phyloP scores from a whole-genome alignment of 2,888 invertebrate species.

The Mythimna pallens region DNA sequence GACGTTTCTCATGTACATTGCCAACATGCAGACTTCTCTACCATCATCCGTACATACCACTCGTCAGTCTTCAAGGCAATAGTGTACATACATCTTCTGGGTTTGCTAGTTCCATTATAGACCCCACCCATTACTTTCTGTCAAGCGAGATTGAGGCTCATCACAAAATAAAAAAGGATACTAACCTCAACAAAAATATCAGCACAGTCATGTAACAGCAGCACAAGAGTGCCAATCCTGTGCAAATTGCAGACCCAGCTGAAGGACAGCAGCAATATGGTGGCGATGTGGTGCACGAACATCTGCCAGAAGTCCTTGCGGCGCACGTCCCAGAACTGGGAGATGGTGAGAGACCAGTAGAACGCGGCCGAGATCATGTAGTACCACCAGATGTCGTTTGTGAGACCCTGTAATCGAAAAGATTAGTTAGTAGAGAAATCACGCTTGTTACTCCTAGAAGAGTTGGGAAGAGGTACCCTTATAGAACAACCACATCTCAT shows the following conservation, averaged over 20 bases:
- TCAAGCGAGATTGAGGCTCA: too few relatives aligned
- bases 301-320: slow-evolving; percentile 99
- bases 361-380: slow-evolving; percentile 98
- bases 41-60: too few relatives aligned
- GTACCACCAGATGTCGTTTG: slow-evolving; percentile 98
- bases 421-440: too few relatives aligned
- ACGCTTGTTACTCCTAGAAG: too few relatives aligned
- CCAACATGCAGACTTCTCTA: too few relatives aligned
- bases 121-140: too few relatives aligned
- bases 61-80: too few relatives aligned
- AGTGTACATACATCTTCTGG: too few relatives aligned
- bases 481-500: too few relatives aligned
- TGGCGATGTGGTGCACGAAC: slow-evolving; percentile 99
- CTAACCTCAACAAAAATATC: slow-evolving; percentile 95
- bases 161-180: not conserved
- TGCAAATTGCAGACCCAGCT: slow-evolving; percentile 98
- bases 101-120: too few relatives aligned
- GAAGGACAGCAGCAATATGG: slow-evolving; percentile 96
- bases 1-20: too few relatives aligned
- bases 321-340: slow-evolving; percentile 98
- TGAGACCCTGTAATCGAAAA: slow-evolving; percentile 92
- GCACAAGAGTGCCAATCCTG: slow-evolving; percentile 96
- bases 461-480: too few relatives aligned
- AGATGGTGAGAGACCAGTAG: slow-evolving; percentile 98
- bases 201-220: slow-evolving; percentile 96